phyloP scores from a whole-genome alignment of 2,888 invertebrate genomes.

The Spicauda simplicius region DNA sequence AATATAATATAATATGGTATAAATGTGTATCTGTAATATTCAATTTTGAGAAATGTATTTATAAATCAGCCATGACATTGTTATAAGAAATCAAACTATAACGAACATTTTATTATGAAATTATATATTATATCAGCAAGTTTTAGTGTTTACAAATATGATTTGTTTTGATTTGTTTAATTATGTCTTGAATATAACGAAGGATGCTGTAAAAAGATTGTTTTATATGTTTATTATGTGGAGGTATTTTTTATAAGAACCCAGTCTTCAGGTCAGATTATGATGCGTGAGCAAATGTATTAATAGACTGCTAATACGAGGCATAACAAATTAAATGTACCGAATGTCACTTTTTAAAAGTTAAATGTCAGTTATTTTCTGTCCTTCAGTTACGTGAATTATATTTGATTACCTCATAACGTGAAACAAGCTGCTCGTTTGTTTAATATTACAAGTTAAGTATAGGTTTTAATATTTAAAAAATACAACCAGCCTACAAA shows the following conservation, averaged over 20 bases:
- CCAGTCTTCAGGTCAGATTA: not conserved
- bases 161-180: slow-evolving; percentile 21
- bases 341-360: no score
- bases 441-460: no score
- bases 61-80: slow-evolving; percentile 35
- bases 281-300: not conserved
- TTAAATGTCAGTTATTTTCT: no score
- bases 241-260: not conserved
- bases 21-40: slow-evolving; percentile 26
- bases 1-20: slow-evolving; percentile 28
- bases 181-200: slow-evolving; percentile 14
- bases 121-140: slow-evolving; percentile 1
- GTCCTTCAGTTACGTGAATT: no score
- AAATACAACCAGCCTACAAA: no score
- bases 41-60: slow-evolving; percentile 33
- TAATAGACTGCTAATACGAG: not conserved
- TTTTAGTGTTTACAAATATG: slow-evolving; percentile 20
- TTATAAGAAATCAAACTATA: slow-evolving; percentile 24
- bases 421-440: no score
- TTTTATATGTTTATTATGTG: slow-evolving; percentile 8
- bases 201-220: slow-evolving; percentile 1
- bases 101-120: not conserved
- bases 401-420: no score
- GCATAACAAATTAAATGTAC: no score
- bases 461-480: no score